These are phyloP conservation scores for Sphaerophoria taeniata DNA, from an alignment of 2,888 invertebrate species.

Conservation along the genomic window DNA sequence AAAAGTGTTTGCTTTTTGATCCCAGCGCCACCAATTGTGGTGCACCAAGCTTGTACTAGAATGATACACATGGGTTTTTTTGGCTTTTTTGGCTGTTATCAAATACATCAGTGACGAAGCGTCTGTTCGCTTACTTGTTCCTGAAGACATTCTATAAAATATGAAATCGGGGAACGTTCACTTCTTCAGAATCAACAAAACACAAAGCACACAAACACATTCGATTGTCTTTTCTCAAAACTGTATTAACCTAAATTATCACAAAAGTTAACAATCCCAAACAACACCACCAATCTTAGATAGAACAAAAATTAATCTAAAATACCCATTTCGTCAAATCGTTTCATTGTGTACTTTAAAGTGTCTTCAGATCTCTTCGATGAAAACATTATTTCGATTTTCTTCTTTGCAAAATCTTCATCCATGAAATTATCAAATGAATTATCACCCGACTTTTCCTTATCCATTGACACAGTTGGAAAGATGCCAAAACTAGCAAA, in stretches of 20 bases:
- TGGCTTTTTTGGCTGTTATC: too few relatives aligned
- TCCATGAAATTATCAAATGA: constrained; percentile 75
- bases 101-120: too few relatives aligned
- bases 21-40: too few relatives aligned
- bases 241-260: neutral
- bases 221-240: neutral
- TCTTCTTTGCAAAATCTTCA: constrained; percentile 73
- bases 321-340: constrained; percentile 78
- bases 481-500: constrained; percentile 78
- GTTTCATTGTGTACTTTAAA: constrained; percentile 76
- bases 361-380: constrained; percentile 76
- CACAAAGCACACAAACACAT: too few relatives aligned
- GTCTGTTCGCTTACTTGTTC: too few relatives aligned
- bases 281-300: neutral
- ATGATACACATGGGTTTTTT: too few relatives aligned
- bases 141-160: too few relatives aligned
- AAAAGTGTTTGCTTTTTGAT: too few relatives aligned
- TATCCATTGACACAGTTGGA: constrained; percentile 77
- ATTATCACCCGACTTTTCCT: constrained; percentile 75
- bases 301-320: constrained; percentile 8
- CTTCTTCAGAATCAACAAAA: too few relatives aligned
- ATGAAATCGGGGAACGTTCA: too few relatives aligned
- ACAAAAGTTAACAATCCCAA: neutral
- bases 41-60: too few relatives aligned
- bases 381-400: constrained; percentile 76